A percentile compares a stretch with the other conserved stretches of the same genome.
Conservation (phyloP, 2,888 invertebrate species). For the Ypsolopha sequella region DNA sequence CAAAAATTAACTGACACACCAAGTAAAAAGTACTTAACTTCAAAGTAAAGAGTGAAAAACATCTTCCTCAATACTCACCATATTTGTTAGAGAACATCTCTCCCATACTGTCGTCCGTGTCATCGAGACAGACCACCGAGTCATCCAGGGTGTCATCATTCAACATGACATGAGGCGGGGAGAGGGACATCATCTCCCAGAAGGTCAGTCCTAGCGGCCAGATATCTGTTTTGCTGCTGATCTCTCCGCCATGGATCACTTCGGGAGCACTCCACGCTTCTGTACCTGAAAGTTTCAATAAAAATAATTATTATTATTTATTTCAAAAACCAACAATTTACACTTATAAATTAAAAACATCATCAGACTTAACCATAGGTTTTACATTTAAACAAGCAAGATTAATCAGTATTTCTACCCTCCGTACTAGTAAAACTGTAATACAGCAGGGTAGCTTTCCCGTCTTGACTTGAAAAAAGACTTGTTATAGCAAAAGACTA, state of each 20-base stretch:
- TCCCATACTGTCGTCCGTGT: conserved; percentile 30
- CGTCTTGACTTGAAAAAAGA: too few species aligned
- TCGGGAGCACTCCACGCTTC: conserved; percentile 86
- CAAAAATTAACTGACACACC: too few species aligned
- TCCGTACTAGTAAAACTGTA: too few species aligned
- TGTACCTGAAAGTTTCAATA: conserved; percentile 77
- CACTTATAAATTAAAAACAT: too few species aligned
- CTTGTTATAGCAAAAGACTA: too few species aligned
- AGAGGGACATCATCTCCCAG: conserved; percentile 85
- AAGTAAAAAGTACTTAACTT: too few species aligned
- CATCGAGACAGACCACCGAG: conserved; percentile 23
- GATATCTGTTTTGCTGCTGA: conserved; percentile 81
- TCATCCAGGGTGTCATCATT: conserved; percentile 27
- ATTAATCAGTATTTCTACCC: too few species aligned
- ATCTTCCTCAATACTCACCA: conserved; percentile 25
- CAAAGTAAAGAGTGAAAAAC: not conserved
- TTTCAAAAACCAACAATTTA: too few species aligned
- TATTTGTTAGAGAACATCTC: conserved; percentile 37
- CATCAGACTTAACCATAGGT: too few species aligned
- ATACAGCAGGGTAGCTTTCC: too few species aligned
- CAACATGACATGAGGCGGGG: conserved; percentile 72
- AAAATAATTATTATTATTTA: too few species aligned
- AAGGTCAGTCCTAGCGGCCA: conserved; percentile 84
- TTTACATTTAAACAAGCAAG: too few species aligned
- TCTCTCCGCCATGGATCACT: conserved; percentile 70